These are phyloP conservation scores for Entomobrya proxima DNA, from an alignment of 2,888 invertebrate species.

Conservation along the genomic window DNA sequence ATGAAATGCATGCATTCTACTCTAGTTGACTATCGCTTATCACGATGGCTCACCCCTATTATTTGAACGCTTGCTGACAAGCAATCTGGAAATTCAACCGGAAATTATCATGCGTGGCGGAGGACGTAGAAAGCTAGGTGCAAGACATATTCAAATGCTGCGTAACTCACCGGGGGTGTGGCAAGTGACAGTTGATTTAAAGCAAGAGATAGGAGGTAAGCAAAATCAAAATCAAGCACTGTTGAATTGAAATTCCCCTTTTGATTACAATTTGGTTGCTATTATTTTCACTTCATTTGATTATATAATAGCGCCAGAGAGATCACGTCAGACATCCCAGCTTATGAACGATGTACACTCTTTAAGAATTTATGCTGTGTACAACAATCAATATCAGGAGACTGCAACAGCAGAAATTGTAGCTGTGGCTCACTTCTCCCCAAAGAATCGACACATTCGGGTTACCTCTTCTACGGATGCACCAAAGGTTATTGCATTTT, in stretches of 20 bases:
- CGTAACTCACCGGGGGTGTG: slow-evolving; percentile 83
- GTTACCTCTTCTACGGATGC: slow-evolving; percentile 89
- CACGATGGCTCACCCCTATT: slow-evolving; percentile 92
- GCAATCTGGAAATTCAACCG: slow-evolving; percentile 84
- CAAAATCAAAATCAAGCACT: neutral
- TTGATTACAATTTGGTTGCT: neutral
- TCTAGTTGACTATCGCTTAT: slow-evolving; percentile 89
- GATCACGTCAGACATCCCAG: slow-evolving; percentile 81
- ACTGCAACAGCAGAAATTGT: slow-evolving; percentile 84
- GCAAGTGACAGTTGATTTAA: slow-evolving; percentile 86
- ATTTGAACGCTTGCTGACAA: slow-evolving; percentile 81
- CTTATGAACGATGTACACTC: slow-evolving; percentile 83
- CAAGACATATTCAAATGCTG: slow-evolving; percentile 82
- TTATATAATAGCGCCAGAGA: slow-evolving; percentile 75
- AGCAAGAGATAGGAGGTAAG: slow-evolving; percentile 71
- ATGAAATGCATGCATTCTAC: slow-evolving; percentile 75
- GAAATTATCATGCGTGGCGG: slow-evolving; percentile 82
- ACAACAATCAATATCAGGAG: slow-evolving; percentile 79
- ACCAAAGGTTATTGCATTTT: slow-evolving; percentile 81
- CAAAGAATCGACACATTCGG: slow-evolving; percentile 88
- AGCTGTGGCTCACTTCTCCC: slow-evolving; percentile 88
- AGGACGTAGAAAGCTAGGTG: slow-evolving; percentile 83
- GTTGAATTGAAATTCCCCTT: neutral
- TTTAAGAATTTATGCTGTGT: slow-evolving; percentile 84
- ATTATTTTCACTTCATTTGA: slow-evolving; percentile 29